phyloP scores from a whole-genome alignment of 2,113 vertebrate species.

The Onychostoma macrolepis region DNA sequence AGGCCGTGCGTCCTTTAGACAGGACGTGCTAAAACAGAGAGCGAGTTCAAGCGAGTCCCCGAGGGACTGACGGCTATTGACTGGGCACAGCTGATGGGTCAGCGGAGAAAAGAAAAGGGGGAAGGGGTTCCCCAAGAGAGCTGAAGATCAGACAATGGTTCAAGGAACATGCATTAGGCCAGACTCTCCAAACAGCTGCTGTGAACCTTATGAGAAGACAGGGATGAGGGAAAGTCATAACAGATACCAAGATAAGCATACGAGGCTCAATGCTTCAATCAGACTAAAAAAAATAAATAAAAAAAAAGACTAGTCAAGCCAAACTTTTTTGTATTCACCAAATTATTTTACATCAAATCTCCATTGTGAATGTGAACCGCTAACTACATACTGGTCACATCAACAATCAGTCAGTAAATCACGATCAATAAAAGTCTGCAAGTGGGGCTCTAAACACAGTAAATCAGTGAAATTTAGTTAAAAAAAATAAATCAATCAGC shows the following conservation, averaged over 20 bases:
- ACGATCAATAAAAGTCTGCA: too few species aligned
- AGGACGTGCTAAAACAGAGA: conserved; percentile 76
- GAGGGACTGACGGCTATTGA: conserved; percentile 71
- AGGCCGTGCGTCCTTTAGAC: conserved; percentile 70
- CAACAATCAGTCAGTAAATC: too few species aligned
- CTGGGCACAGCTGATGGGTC: conserved; percentile 75
- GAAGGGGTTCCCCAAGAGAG: conserved; percentile 55
- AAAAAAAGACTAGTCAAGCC: neutral
- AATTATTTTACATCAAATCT: too few species aligned
- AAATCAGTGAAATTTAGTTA: too few species aligned
- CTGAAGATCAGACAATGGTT: conserved; percentile 58
- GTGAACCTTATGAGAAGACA: conserved; percentile 46
- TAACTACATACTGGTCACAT: too few species aligned
- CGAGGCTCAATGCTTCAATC: neutral
- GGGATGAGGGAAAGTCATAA: conserved; percentile 9
- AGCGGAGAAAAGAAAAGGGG: conserved; percentile 71
- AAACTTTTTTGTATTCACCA: too few species aligned
- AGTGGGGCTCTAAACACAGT: too few species aligned
- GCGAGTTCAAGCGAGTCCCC: conserved; percentile 69
- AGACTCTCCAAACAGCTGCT: conserved; percentile 64
- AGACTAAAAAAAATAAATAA: neutral
- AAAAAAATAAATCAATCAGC: too few species aligned
- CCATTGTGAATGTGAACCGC: too few species aligned
- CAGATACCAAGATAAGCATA: neutral
- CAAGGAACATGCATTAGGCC: conserved; percentile 43